Base-by-base conservation (phyloP, 1,140 invertebrate species). In the Manduca sexta region DNA sequence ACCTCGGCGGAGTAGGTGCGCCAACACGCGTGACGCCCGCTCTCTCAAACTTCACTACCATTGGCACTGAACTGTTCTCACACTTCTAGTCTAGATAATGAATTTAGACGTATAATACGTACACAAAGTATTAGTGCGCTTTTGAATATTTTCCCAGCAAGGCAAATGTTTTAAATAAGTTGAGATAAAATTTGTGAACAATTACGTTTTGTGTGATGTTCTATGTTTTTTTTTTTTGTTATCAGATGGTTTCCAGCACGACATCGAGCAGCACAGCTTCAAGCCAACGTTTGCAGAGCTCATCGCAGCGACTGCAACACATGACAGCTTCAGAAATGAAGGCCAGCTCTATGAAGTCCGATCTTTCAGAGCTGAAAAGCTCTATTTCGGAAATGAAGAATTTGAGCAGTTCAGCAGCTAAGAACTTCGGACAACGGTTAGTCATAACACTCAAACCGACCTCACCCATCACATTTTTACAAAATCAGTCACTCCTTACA, bases 371-470 rank as follows among this genome's bases (percentile, higher is more conserved):
- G 57, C 87, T 94, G 35, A 92, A 93, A 76, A 92, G 90, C 66
- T 92, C 91, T 61, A 92, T 94, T 77, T 92, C 91, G 16, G 92
- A 93, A 86, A 93, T 94, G 89, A 93, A 92, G 69, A 82, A 88
- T 57, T 62, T 88, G 33, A 89, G 88, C 64, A 88, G 81, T 49
- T 69, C 80, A 34, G 81, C 85, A 49, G 78, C 87, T 52, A 66
- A 88, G 51, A 86, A 85, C 65, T 84, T 89, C 56, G 81, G 86
- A 60, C 77, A 88, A 57, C 86, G 87, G 88, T 88, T 51, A 68
- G 74, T 68, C 26, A 42, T 40, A 30, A 15, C 26, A 21, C 17
- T 40, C 12, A 8, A 5, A 26, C n/a, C n/a, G n/a, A n/a, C 21
- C 8, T 26, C 8, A 26, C 4, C 21, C 21, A 8, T 8, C n/a